phyloP scores from a whole-genome alignment of 2,797 vertebrate species.

The Poecilia gillii region DNA sequence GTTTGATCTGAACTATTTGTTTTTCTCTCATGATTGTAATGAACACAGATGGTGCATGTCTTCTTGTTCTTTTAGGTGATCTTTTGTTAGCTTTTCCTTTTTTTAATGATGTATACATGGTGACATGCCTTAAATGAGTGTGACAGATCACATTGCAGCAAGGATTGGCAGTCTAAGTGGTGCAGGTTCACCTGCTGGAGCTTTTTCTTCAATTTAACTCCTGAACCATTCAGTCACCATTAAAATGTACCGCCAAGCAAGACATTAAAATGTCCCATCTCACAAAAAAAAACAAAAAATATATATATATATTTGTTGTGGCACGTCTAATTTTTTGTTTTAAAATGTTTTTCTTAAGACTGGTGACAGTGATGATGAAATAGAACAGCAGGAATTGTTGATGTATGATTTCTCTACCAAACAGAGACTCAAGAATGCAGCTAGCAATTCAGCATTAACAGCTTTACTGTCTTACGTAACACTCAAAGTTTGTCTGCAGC shows the following conservation, averaged over 20 bases:
- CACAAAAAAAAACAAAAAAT: no score
- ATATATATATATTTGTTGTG: neutral
- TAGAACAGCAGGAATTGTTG: neutral
- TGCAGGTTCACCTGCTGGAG: neutral
- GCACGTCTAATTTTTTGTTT: neutral
- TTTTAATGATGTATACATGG: neutral
- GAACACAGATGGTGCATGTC: neutral
- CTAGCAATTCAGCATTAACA: neutral
- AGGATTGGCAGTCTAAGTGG: neutral
- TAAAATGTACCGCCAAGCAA: neutral
- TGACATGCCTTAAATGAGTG: neutral
- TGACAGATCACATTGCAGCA: neutral
- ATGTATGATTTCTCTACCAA: neutral
- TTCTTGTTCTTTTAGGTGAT: neutral
- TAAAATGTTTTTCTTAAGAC: neutral
- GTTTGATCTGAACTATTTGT: neutral
- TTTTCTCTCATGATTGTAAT: neutral
- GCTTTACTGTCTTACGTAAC: neutral
- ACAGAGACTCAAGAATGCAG: neutral
- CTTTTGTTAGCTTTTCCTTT: neutral
- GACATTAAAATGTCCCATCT: no score
- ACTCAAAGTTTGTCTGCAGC: neutral
- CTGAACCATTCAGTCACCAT: neutral
- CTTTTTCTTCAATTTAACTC: neutral
- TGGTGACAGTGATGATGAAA: neutral